Percentiles rank a stretch among this genome's conserved stretches.
phyloP scores from a whole-genome alignment of 1,140 invertebrate species.

The Nephila pilipes region DNA sequence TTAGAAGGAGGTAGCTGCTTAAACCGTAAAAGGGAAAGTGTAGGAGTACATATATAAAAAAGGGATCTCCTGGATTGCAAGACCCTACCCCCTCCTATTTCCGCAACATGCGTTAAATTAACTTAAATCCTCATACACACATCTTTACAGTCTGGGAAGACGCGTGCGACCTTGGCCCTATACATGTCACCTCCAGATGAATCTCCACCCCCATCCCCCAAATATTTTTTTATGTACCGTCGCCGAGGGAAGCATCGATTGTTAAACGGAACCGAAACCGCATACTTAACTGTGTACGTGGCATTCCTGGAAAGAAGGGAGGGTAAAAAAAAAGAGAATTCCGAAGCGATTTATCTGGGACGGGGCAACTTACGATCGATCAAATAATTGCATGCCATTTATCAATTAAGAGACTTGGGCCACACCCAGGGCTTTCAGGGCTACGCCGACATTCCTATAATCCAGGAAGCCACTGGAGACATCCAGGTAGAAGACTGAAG shows the following conservation, averaged over 20 bases:
- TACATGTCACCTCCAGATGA: conserved; percentile 55
- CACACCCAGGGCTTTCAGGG: conserved; percentile 71
- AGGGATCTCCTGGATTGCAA: not conserved
- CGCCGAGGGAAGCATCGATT: conserved; percentile 56
- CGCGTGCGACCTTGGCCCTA: conserved; percentile 52
- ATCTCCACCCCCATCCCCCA: not conserved
- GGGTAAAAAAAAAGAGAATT: conserved; percentile 3
- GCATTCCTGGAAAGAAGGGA: conserved; percentile 64
- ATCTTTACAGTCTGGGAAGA: not conserved
- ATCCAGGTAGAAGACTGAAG: not conserved
- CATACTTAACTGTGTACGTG: conserved; percentile 67
- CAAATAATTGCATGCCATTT: conserved; percentile 74
- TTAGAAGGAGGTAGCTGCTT: not conserved
- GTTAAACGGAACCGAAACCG: conserved; percentile 49
- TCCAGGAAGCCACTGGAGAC: conserved; percentile 71
- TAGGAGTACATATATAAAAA: not conserved
- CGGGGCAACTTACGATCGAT: conserved; percentile 55
- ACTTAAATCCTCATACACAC: conserved; percentile 21
- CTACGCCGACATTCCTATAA: conserved; percentile 68
- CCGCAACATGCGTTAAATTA: conserved; percentile 22
- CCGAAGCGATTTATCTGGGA: conserved; percentile 34
- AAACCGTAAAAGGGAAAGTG: not conserved
- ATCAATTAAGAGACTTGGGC: conserved; percentile 68
- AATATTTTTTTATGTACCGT: not conserved
- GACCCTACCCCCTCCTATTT: conserved; percentile 30